Evolutionary conservation across 1,140 invertebrate genomes (phyloP).

Genomic region (Scaptodrosophila lebanonensis): DNA sequence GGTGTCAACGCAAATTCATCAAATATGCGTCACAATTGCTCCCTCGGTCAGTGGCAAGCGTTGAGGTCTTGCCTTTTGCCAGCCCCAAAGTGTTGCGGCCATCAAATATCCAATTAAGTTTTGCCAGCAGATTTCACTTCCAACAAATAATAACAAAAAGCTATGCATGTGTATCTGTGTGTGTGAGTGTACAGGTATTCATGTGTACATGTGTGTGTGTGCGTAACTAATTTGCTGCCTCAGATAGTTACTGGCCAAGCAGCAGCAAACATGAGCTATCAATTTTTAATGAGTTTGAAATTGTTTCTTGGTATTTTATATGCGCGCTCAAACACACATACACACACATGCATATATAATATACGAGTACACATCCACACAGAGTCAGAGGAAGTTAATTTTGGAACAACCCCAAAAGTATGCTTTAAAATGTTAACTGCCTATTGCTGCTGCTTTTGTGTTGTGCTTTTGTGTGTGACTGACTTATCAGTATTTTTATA

Average conservation of each 20-base stretch:
- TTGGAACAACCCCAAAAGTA: conserved; percentile 16
- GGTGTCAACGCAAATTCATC: conserved; percentile 51
- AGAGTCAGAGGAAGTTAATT: conserved; percentile 47
- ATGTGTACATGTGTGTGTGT: too few relatives aligned
- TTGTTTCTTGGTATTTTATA: conserved; percentile 46
- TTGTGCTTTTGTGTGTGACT: too few relatives aligned
- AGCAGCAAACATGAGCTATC: conserved; percentile 31
- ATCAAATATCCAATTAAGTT: conserved; percentile 73
- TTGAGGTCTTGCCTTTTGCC: too few relatives aligned
- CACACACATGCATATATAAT: too few relatives aligned
- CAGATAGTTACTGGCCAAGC: too few relatives aligned
- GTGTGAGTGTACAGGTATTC: conserved; percentile 26
- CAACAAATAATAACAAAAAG: neutral
- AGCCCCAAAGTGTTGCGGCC: conserved; percentile 61
- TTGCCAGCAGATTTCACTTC: conserved; percentile 40
- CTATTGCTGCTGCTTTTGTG: too few relatives aligned
- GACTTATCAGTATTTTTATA: too few relatives aligned
- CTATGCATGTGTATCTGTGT: neutral
- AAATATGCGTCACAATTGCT: conserved; percentile 67
- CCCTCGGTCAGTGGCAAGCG: conserved; percentile 26
- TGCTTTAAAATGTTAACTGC: conserved; percentile 1
- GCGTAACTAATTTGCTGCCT: too few relatives aligned
- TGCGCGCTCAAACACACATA: conserved; percentile 1
- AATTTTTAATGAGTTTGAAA: conserved; percentile 75
- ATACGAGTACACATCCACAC: too few relatives aligned